Percentiles rank a stretch among this genome's conserved stretches.
Evolutionary conservation across 2,113 vertebrate species (phyloP).

Genomic region (cattle (Bos taurus)): DNA sequence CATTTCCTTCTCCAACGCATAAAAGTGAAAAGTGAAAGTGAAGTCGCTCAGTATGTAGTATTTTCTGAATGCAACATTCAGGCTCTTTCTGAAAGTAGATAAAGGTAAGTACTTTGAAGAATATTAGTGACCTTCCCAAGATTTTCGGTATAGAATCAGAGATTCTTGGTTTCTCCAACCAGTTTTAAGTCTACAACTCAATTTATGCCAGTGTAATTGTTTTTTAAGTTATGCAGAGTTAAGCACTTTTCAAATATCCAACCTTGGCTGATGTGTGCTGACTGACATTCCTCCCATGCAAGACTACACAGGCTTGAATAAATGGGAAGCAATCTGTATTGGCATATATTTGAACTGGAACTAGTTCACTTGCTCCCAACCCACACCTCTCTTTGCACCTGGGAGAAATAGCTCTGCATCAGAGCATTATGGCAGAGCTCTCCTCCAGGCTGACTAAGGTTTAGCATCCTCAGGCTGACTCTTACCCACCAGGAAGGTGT

Average conservation of each 20-base stretch:
- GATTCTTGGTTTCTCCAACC: neutral
- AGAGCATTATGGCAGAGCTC: neutral
- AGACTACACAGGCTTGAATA: neutral
- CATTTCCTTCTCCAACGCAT: too few relatives aligned
- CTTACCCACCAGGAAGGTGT: neutral
- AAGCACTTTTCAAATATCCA: conserved; percentile 9
- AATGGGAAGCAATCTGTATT: neutral
- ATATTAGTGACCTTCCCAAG: neutral
- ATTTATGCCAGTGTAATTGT: neutral
- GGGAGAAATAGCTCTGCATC: neutral
- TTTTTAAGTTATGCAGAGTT: neutral
- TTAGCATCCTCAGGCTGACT: neutral
- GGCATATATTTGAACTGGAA: neutral
- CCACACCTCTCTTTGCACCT: neutral
- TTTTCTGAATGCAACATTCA: neutral
- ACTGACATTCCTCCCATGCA: neutral
- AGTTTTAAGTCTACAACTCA: neutral
- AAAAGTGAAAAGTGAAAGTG: too few relatives aligned
- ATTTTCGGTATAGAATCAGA: neutral
- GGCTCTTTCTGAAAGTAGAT: neutral
- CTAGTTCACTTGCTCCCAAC: neutral
- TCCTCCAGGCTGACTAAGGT: neutral
- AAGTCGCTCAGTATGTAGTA: neutral
- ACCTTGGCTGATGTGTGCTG: neutral
- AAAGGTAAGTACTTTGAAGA: neutral